These are phyloP conservation scores for Euphonia xanthogaster DNA, from an alignment of 2,797 vertebrate species.

Conservation along the genomic window DNA sequence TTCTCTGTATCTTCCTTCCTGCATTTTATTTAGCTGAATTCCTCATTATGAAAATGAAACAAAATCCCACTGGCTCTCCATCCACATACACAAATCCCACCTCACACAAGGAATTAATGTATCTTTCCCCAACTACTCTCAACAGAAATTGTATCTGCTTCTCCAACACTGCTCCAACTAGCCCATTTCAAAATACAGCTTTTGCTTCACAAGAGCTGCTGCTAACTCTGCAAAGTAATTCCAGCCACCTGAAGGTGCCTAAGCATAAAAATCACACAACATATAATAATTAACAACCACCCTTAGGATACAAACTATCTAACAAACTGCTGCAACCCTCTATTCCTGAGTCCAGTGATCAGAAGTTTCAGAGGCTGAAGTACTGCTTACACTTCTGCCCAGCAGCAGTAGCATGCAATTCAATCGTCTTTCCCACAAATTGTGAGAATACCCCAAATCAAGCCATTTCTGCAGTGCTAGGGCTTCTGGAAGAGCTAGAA, in stretches of 20 bases:
- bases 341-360: rapidly evolving
- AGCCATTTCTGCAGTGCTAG: background rate
- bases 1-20: background rate
- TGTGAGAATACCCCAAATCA: background rate
- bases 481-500: background rate
- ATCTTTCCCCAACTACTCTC: background rate
- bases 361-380: background rate
- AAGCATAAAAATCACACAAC: background rate
- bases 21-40: background rate
- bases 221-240: background rate
- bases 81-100: background rate
- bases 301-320: background rate
- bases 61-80: background rate
- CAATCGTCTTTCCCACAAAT: background rate
- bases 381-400: background rate
- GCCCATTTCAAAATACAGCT: background rate
- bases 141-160: background rate
- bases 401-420: background rate
- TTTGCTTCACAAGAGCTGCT: background rate
- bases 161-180: background rate
- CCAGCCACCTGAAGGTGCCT: background rate
- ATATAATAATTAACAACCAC: background rate
- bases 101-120: background rate
- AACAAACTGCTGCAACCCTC: background rate
- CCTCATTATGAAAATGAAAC: background rate